Evolutionary conservation across 2,113 vertebrate genomes (phyloP), one percentile per base, ranked within the genome.

Genomic region (Passer montanus): DNA sequence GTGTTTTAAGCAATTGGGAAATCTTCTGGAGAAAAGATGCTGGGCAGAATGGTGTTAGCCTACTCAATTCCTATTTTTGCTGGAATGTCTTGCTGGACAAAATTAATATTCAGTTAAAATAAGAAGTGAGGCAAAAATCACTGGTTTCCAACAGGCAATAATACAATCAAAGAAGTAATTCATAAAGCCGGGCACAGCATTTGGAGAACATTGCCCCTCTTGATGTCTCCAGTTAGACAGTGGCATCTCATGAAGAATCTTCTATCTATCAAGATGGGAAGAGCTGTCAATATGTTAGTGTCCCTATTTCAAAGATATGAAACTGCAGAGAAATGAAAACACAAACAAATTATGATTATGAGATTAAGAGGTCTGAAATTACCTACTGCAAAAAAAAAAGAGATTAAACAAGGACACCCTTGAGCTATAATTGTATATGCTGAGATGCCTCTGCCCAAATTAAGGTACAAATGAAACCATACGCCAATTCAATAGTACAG

Each of bases 181-280:
- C 13, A 31, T 23, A 49, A 74, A 50, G 2, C 7, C 1, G 1
- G n/a, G 11, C 6, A 53, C 5, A 43, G 4, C 2, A 59, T 47
- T 56, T 66, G 0, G 1, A 64, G 28, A 87, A 58, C 13, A 76
- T 2, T 49, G 13, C 3, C 8, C 31, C 7, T 84, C 20, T 41
- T 37, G 28, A 58, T 1, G 0, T 33, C 22, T 81, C 22, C 60
- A 72, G 23, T 53, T 64, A 88, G 30, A 72, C 1, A 58, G 6
- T 26, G 3, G 1, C 26, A 72, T 33, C 22, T 68, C 10, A 3
- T 4, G 4, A 74, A 83, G 31, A 62, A 24, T 3, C 22, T 50
- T 53, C 43, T 24, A 24, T 24, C 11, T 46, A 58, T 39, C 4
- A 33, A 66, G 31, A 58, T 4, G 1, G 44, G 26, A 84, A 83